A percentile compares a stretch with the other conserved stretches of the same genome.
phyloP scores from a whole-genome alignment of 2,113 vertebrate species.

The Coreoperca whiteheadi region DNA sequence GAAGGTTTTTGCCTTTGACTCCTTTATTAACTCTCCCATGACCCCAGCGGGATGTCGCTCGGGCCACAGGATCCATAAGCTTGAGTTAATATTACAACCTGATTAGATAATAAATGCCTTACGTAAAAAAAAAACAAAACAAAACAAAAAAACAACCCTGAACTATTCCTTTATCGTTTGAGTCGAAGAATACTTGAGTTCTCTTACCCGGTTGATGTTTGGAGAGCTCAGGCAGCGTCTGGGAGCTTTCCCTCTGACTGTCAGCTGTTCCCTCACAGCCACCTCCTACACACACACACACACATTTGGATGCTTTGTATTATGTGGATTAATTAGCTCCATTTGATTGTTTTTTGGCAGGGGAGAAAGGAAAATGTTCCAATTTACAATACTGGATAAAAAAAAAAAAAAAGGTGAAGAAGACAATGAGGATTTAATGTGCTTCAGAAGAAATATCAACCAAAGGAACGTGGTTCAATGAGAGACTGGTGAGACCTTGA shows the following conservation, averaged over 20 bases:
- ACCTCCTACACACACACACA: constrained; percentile 87
- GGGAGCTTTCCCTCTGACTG: constrained; percentile 88
- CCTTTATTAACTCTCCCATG: too few species aligned
- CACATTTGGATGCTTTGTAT: neutral
- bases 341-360: neutral
- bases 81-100: neutral
- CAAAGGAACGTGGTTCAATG: neutral
- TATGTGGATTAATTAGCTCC: neutral
- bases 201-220: constrained; percentile 88
- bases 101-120: neutral
- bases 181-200: neutral
- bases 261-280: constrained; percentile 92
- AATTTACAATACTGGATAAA: neutral
- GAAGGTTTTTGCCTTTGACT: neutral
- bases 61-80: neutral
- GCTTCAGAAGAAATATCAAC: neutral
- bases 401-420: too few species aligned
- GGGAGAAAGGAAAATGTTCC: neutral
- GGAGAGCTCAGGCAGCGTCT: constrained; percentile 92
- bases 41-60: neutral
- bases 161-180: neutral
- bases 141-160: too few species aligned
- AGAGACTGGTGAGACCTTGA: neutral
- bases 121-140: neutral
- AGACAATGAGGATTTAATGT: constrained; percentile 16